Evolutionary conservation across 2,797 vertebrate genomes (phyloP), one percentile per base, ranked within the genome.

Genomic region (Tragopan temminckii): DNA sequence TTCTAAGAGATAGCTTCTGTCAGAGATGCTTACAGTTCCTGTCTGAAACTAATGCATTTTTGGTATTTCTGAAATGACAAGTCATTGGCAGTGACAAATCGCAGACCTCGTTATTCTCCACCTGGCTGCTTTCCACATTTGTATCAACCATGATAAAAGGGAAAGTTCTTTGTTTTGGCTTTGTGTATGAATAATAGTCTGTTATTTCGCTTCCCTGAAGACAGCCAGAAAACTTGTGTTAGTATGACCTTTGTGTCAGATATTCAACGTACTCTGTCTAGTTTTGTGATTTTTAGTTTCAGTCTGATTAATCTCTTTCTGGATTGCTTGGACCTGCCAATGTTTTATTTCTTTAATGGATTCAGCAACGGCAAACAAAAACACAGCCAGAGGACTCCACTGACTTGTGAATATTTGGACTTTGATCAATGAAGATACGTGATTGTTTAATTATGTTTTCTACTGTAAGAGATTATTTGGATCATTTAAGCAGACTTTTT

Each of bases 271-370:
- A 67, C 0, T 35, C 40, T 63, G 24, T 58, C 57, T 84, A 68
- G 58, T 35, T 95, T 61, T 67, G 31, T 84, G 69, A 67, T 81
- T 91, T 76, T 80, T 88, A 27, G 80, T 80, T 94, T 81, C 82
- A 64, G 1, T 84, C 85, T 88, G 70, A 92, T 83, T 64, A n/a
- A 70, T 83, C 63, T 91, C 50, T 72, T 87, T 91, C 82, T 72
- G 33, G 63, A 67, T 27, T 79, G 57, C 57, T 70, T 61, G 55
- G 92, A 83, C 25, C 57, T 83, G 52, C 35, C 80, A 89, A 2
- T 50, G 38, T 57, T 91, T 89, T 87, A 57, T 63, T 90, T 87
- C 72, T 69, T 93, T 91, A 69, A 89, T 89, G 87, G 57, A 55
- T 88, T 84, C 67, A 43, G 33, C 53, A 84, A 52, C 55, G 38